These are phyloP conservation scores for Kradibia gibbosae DNA, from an alignment of 1,140 invertebrate genomes.

Conservation along the genomic window DNA sequence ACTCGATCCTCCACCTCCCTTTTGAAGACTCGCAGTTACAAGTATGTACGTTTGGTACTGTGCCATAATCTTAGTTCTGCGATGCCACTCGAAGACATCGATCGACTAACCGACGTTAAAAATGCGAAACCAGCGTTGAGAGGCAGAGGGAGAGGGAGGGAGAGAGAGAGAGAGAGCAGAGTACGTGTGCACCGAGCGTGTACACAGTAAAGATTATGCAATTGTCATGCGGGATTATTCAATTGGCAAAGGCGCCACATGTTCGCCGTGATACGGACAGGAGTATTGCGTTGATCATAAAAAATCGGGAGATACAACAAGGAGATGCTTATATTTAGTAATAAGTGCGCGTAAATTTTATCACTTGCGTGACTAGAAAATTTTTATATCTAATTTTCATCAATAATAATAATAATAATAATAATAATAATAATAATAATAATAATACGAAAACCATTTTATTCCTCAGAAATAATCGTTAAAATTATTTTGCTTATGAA, in stretches of 20 bases:
- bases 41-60: background rate
- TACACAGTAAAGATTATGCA: conserved; percentile 13
- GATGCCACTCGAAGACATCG: background rate
- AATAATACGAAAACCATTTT: no score
- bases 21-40: no score
- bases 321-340: background rate
- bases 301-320: background rate
- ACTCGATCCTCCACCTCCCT: no score
- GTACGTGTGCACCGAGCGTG: conserved; percentile 17
- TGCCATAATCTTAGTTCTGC: background rate
- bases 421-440: no score
- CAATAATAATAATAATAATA: no score
- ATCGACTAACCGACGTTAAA: background rate
- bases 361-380: background rate
- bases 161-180: background rate
- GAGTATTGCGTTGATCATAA: background rate
- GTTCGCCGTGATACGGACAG: background rate
- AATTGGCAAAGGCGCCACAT: conserved; percentile 12
- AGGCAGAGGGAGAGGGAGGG: background rate
- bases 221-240: conserved; percentile 25
- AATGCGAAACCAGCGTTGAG: background rate
- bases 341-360: background rate
- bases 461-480: no score
- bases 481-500: no score
- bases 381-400: no score